Base-by-base conservation (phyloP, 2,797 vertebrate genomes). In the Pseudopleuronectes americanus region DNA sequence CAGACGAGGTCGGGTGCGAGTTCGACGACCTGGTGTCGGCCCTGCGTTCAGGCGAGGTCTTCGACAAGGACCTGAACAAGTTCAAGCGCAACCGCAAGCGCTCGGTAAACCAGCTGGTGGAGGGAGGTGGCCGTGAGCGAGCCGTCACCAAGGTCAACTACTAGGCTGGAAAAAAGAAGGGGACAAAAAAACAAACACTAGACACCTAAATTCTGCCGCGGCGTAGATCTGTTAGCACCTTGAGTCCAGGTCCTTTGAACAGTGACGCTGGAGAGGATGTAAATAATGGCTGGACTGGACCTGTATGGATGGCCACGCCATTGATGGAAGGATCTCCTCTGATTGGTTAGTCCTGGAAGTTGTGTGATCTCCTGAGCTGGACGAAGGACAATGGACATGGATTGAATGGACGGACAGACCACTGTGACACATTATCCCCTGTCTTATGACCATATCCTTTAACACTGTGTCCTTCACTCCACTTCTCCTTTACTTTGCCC, bases 61-160 rank as follows among this genome's bases (percentile, higher is more conserved):
- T 99, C 4, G 97, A 99, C 93, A 99, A 98, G 90, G 97, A 99
- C 95, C 95, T 98, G 77, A 96, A 95, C 89, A 99, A 99, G 91
- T 96, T 99, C 56, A 99, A 98, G 81, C 96, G 97, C 28, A 97
- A 95, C 91, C 97, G 97, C 85, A 99, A 99, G 84, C 96, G 97
- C 70, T 96, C 96, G 0, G 96, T 96, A 64, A 95, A 94, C 93
- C 96, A 97, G 90, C 90, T 95, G 74, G 85, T 92, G 53, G 97
- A 98, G 68, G 94, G 94, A 9, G 92, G 93, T 2, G 96, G 95
- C 71, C 95, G 97, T 1, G 97, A 99, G 79, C 87, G 97, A 65
- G 94, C 95, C 0, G 92, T 96, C 77, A 96, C 96, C 74, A 97
- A 97, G 91, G 94, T 97, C 90, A 96, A 96, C 94, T 96, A 97